Conservation (phyloP, 2,888 invertebrate genomes). For the Phorcus lineatus region DNA sequence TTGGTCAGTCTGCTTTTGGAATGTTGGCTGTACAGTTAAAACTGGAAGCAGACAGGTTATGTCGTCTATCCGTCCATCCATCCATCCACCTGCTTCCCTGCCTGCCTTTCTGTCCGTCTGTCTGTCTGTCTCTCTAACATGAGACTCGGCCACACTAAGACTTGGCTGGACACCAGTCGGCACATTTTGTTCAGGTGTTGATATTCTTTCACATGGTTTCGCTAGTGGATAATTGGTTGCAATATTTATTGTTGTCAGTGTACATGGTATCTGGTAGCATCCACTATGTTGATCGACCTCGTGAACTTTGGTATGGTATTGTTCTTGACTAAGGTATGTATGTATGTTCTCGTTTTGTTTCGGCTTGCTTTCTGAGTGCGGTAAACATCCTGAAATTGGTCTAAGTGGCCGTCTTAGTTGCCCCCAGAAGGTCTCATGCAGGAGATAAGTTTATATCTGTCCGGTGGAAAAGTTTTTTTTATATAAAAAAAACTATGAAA, state of each 20-base stretch:
- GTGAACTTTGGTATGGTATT: slow-evolving; percentile 22
- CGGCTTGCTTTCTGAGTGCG: slow-evolving; percentile 9
- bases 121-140: background rate
- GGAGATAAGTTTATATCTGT: background rate
- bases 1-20: background rate
- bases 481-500: background rate
- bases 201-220: slow-evolving; percentile 26
- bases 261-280: slow-evolving; percentile 21
- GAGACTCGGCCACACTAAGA: too few species aligned
- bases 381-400: background rate
- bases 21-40: background rate
- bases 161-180: background rate
- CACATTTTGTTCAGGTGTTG: slow-evolving; percentile 20
- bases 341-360: slow-evolving; percentile 11
- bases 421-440: background rate
- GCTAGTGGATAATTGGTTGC: slow-evolving; percentile 24
- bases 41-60: background rate
- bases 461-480: background rate
- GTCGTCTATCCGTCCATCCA: slow-evolving; percentile 8
- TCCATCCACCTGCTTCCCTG: slow-evolving; percentile 2
- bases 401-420: background rate
- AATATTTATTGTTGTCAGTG: slow-evolving; percentile 24
- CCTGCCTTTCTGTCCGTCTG: background rate
- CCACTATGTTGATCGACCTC: slow-evolving; percentile 9
- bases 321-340: slow-evolving; percentile 18